These are phyloP conservation scores for Dysidea cf. avara DNA, from an alignment of 37 sponge, comb jelly and placozoan species.

Conservation along the genomic window DNA sequence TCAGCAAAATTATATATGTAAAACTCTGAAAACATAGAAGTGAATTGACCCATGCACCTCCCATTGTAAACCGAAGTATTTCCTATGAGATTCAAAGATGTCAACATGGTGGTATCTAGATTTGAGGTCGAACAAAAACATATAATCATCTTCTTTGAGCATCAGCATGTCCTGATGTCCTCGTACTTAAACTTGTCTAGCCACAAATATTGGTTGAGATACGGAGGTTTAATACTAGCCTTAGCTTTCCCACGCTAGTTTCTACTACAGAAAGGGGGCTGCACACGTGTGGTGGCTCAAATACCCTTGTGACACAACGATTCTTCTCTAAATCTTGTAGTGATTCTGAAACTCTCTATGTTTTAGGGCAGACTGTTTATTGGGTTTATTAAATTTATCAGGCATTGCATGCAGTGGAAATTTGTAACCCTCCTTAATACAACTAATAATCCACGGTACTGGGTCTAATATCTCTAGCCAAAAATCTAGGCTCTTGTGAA, in stretches of 20 bases:
- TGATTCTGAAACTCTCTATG: too few relatives aligned
- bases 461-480: constrained; percentile 1
- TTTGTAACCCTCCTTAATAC: constrained; percentile 8
- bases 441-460: background rate
- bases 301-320: too few relatives aligned
- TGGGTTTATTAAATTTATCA: background rate
- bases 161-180: constrained; percentile 14
- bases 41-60: too few relatives aligned
- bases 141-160: constrained; percentile 14
- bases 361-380: constrained; percentile 6
- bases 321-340: too few relatives aligned
- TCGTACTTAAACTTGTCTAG: constrained; percentile 14
- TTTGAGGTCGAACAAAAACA: constrained; percentile 14
- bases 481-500: too few relatives aligned
- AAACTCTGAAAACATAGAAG: too few relatives aligned
- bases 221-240: constrained; percentile 9
- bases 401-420: constrained; percentile 6
- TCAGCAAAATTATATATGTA: too few relatives aligned
- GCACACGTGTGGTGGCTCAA: too few relatives aligned
- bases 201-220: constrained; percentile 8
- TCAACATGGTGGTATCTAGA: constrained; percentile 24
- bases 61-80: constrained; percentile 21
- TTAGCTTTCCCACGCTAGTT: constrained; percentile 1
- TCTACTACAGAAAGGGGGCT: constrained; percentile 15
- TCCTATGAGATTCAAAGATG: background rate